Conservation (phyloP, 2,797 vertebrate genomes). For the Meriones psammophilus region DNA sequence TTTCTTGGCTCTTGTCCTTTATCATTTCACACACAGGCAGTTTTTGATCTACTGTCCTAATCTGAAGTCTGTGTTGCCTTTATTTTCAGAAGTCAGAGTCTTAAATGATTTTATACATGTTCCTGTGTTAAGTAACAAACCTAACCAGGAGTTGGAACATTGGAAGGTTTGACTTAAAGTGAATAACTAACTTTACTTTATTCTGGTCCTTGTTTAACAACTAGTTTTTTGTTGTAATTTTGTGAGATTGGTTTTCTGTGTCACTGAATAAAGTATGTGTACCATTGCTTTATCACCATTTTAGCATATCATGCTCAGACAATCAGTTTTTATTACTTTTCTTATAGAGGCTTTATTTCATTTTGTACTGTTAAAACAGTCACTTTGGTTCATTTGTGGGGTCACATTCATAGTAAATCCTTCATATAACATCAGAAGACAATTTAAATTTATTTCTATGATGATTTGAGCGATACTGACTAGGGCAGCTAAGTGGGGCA, state of each 20-base stretch:
- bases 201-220: neutral
- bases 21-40: neutral
- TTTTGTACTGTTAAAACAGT: constrained; percentile 25
- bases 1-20: neutral
- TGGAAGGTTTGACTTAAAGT: constrained; percentile 24
- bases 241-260: neutral
- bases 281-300: neutral
- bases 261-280: neutral
- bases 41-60: neutral
- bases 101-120: constrained; percentile 34
- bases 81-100: constrained; percentile 42
- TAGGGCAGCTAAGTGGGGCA: constrained; percentile 1
- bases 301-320: neutral
- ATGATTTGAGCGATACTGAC: neutral
- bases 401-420: neutral
- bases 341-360: constrained; percentile 33
- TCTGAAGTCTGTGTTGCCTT: neutral
- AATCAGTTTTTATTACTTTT: constrained; percentile 27
- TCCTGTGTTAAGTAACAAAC: constrained; percentile 34
- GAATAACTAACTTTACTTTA: constrained; percentile 10
- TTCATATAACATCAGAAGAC: neutral
- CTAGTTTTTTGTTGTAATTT: neutral
- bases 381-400: neutral
- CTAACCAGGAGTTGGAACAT: constrained; percentile 6
- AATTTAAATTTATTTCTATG: constrained; percentile 46